Conservation (phyloP, 2,113 vertebrate species). For the Macrotus californicus region DNA sequence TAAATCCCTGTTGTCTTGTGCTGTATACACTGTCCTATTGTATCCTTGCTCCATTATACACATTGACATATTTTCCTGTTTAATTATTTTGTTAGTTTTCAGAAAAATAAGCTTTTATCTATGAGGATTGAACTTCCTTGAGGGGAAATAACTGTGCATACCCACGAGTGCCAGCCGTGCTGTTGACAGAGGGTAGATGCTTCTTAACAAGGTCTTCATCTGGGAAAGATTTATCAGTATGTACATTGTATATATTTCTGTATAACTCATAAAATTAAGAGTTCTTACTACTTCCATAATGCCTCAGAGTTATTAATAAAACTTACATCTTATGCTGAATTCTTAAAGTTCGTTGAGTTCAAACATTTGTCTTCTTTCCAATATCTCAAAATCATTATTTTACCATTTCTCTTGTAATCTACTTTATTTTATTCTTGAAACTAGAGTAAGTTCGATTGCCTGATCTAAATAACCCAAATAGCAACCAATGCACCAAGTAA, state of each 20-base stretch:
- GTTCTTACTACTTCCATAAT: neutral
- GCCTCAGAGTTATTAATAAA: neutral
- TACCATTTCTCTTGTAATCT: neutral
- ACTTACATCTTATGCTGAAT: neutral
- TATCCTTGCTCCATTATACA: neutral
- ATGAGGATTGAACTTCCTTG: neutral
- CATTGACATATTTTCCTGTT: neutral
- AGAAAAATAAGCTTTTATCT: neutral
- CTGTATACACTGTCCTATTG: neutral
- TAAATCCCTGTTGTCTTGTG: neutral
- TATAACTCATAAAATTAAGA: neutral
- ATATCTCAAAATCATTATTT: neutral
- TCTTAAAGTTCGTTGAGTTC: neutral
- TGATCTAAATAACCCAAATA: conserved; percentile 13
- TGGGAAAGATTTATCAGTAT: neutral
- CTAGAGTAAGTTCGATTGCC: neutral
- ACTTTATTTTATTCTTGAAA: neutral
- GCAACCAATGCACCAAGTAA: neutral
- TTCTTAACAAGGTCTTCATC: neutral
- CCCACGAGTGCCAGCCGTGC: neutral
- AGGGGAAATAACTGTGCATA: neutral
- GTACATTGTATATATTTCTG: neutral
- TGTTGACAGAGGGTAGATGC: neutral
- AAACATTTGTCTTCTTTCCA: neutral
- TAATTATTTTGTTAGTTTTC: neutral